Evolutionary conservation across 2,888 invertebrate genomes (phyloP).

Genomic region (Aplocera efformata): DNA sequence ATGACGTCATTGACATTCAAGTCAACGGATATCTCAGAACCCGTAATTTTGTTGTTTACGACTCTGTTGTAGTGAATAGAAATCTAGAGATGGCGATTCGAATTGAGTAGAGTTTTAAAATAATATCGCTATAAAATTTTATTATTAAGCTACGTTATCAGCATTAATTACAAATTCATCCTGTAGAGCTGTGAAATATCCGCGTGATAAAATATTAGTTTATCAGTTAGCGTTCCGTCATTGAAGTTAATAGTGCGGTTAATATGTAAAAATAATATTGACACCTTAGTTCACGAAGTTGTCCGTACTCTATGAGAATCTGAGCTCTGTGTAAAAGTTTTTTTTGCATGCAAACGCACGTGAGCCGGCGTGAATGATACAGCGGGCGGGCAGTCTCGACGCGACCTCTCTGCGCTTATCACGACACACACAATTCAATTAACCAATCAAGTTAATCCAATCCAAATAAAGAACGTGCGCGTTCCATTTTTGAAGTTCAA

Average conservation of each 20-base stretch:
- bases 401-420: slow-evolving; percentile 71
- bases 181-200: slow-evolving; percentile 5
- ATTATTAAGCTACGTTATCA: too few relatives aligned
- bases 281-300: too few relatives aligned
- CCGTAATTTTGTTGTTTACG: slow-evolving; percentile 43
- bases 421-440: slow-evolving; percentile 60
- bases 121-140: background rate
- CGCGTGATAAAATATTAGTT: too few relatives aligned
- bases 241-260: too few relatives aligned
- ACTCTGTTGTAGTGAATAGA: slow-evolving; percentile 23
- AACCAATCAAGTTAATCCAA: slow-evolving; percentile 54
- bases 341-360: slow-evolving; percentile 71
- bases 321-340: slow-evolving; percentile 61
- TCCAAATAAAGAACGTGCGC: slow-evolving; percentile 38
- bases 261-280: too few relatives aligned
- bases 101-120: background rate
- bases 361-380: slow-evolving; percentile 67
- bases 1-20: slow-evolving; percentile 50
- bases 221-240: too few relatives aligned
- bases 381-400: slow-evolving; percentile 64
- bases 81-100: slow-evolving; percentile 8
- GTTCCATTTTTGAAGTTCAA: slow-evolving; percentile 16
- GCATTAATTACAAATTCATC: slow-evolving; percentile 11
- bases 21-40: slow-evolving; percentile 43
- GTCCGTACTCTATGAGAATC: slow-evolving; percentile 50